Conservation (phyloP, 1,140 invertebrate species). For the Himalopsyche phryganea region DNA sequence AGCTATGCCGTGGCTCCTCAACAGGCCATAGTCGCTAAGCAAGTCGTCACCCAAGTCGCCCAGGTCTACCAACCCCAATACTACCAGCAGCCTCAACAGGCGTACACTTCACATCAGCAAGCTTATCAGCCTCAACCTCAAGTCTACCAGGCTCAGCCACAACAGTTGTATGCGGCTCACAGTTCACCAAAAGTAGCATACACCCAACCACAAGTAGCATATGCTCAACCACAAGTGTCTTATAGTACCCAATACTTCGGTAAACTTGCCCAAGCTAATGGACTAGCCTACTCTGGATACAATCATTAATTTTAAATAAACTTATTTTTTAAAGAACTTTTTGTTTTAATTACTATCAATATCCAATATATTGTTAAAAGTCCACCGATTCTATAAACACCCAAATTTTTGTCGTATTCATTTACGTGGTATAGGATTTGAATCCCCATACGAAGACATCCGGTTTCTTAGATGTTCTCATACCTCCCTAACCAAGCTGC, state of each 20-base stretch:
- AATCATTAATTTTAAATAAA: conserved; percentile 25
- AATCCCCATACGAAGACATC: too few species aligned
- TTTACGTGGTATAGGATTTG: too few species aligned
- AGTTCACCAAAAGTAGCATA: conserved; percentile 4
- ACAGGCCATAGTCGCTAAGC: conserved; percentile 11
- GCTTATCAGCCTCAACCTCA: conserved; percentile 16
- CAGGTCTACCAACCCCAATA: conserved; percentile 16
- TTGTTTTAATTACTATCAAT: too few species aligned
- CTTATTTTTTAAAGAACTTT: not conserved
- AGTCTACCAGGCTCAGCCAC: conserved; percentile 3
- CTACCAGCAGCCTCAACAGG: conserved; percentile 11
- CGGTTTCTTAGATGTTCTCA: too few species aligned
- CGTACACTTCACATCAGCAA: conserved; percentile 16
- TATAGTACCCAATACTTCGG: conserved; percentile 27
- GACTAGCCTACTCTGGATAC: conserved; percentile 22
- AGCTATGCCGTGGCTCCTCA: conserved; percentile 1
- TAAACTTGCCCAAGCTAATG: conserved; percentile 26
- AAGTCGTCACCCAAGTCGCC: conserved; percentile 18
- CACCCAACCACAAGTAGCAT: conserved; percentile 13
- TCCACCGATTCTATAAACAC: too few species aligned
- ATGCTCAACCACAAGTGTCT: conserved; percentile 16
- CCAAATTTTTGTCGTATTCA: too few species aligned
- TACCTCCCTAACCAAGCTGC: too few species aligned
- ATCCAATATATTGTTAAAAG: too few species aligned
- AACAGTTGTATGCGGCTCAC: conserved; percentile 11